Conservation (phyloP, 2,113 vertebrate genomes). For the Eclectus roratus region DNA sequence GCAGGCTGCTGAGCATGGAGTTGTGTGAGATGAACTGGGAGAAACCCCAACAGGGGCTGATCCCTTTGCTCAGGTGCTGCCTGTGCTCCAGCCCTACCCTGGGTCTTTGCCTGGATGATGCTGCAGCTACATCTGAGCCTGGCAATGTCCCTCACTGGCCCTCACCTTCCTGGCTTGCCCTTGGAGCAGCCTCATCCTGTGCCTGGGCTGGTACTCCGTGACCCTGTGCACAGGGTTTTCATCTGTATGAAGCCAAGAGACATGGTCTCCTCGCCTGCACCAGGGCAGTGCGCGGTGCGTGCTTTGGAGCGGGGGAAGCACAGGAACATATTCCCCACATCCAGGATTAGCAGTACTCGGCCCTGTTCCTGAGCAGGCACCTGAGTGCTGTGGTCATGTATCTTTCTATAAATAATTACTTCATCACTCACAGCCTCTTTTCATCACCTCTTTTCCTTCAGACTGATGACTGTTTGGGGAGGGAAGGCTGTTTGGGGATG, state of each 20-base stretch:
- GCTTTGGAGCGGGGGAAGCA: background rate
- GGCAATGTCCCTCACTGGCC: background rate
- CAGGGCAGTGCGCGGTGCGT: accelerated
- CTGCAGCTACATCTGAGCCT: background rate
- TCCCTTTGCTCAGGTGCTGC: background rate
- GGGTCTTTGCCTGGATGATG: accelerated
- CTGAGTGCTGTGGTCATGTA: slow-evolving; percentile 4
- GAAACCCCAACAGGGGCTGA: background rate
- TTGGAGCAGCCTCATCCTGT: background rate
- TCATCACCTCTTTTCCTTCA: slow-evolving; percentile 42
- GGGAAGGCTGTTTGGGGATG: slow-evolving; percentile 43
- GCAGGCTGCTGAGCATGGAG: background rate
- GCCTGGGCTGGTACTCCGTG: background rate
- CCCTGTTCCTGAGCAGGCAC: slow-evolving; percentile 7
- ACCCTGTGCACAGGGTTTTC: accelerated
- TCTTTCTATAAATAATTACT: slow-evolving; percentile 43
- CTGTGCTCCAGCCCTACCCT: background rate
- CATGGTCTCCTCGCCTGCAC: background rate
- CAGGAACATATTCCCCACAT: background rate
- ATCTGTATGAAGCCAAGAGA: accelerated
- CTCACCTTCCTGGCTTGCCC: background rate
- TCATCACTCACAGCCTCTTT: slow-evolving; percentile 49
- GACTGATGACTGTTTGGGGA: slow-evolving; percentile 29
- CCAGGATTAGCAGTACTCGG: background rate
- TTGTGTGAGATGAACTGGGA: background rate